Evolutionary conservation across 2,888 invertebrate species (phyloP).

Genomic region (Drosophila austrosaltans): DNA sequence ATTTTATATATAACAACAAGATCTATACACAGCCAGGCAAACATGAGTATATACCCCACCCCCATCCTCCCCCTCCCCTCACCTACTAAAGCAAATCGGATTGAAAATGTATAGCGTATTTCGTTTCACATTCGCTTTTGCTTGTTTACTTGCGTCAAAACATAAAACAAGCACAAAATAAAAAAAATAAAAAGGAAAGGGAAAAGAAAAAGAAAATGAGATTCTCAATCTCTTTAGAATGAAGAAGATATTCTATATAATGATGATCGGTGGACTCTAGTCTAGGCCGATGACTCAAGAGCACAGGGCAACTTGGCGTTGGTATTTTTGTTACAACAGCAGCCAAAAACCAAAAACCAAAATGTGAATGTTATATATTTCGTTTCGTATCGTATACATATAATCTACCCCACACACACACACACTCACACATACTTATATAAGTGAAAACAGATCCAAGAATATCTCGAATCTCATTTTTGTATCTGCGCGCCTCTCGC

Average conservation of each 20-base stretch:
- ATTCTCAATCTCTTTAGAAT: slow-evolving; percentile 1
- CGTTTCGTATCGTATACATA: slow-evolving; percentile 48
- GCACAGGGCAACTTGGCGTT: slow-evolving; percentile 71
- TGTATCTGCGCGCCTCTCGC: slow-evolving; percentile 23
- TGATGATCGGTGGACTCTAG: slow-evolving; percentile 28
- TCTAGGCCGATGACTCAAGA: slow-evolving; percentile 79
- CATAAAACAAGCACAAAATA: slow-evolving; percentile 61
- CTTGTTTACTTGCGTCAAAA: slow-evolving; percentile 78
- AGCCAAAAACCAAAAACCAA: slow-evolving; percentile 53
- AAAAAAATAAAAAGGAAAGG: slow-evolving; percentile 24
- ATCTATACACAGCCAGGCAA: neutral
- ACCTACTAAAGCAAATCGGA: slow-evolving; percentile 27
- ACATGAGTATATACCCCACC: neutral
- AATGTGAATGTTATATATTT: slow-evolving; percentile 24
- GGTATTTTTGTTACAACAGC: slow-evolving; percentile 82
- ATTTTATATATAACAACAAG: neutral
- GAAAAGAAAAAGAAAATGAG: slow-evolving; percentile 11
- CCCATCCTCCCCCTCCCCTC: neutral
- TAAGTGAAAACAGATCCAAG: slow-evolving; percentile 81
- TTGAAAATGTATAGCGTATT: slow-evolving; percentile 71
- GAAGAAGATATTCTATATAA: slow-evolving; percentile 17
- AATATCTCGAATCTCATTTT: slow-evolving; percentile 80
- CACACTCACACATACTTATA: too few relatives aligned
- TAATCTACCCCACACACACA: slow-evolving; percentile 64
- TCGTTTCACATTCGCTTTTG: slow-evolving; percentile 67